Evolutionary conservation across 2,113 vertebrate genomes (phyloP).

Genomic region (Garra rufa): DNA sequence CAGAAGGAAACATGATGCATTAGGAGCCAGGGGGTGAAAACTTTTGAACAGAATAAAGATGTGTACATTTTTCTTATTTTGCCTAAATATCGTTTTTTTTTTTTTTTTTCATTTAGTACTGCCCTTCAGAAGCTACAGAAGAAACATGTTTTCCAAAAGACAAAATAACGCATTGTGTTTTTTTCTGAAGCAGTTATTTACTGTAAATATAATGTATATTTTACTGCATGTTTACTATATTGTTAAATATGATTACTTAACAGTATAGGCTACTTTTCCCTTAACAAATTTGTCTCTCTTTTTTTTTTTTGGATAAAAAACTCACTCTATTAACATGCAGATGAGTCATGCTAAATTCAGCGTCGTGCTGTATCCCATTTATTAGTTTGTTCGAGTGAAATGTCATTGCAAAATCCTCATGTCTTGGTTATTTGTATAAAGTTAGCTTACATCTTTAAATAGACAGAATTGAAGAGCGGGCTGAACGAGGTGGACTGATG

Average conservation of each 20-base stretch:
- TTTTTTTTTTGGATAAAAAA: not conserved
- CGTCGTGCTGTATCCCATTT: not conserved
- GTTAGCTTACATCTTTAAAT: slow-evolving; percentile 12
- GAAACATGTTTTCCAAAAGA: too few species aligned
- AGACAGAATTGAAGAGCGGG: not conserved
- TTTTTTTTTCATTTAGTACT: too few species aligned
- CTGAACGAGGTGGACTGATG: slow-evolving; percentile 22
- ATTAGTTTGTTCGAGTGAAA: not conserved
- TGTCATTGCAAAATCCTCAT: not conserved
- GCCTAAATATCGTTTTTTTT: too few species aligned
- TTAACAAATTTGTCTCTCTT: not conserved
- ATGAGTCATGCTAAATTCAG: not conserved
- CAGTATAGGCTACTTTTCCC: not conserved
- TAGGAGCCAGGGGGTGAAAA: too few species aligned
- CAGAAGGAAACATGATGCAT: too few species aligned
- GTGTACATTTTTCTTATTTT: too few species aligned
- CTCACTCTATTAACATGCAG: not conserved
- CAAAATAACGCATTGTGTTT: too few species aligned
- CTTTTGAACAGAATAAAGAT: too few species aligned
- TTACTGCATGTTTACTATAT: too few species aligned
- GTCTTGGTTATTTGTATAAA: not conserved
- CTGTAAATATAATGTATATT: too few species aligned
- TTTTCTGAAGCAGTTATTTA: too few species aligned
- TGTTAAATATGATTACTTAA: not conserved
- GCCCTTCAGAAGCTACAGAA: too few species aligned